Percentiles rank a stretch among this genome's conserved stretches.
These are phyloP conservation scores for Volucella zonaria DNA, from an alignment of 2,888 invertebrate species.

Conservation along the genomic window DNA sequence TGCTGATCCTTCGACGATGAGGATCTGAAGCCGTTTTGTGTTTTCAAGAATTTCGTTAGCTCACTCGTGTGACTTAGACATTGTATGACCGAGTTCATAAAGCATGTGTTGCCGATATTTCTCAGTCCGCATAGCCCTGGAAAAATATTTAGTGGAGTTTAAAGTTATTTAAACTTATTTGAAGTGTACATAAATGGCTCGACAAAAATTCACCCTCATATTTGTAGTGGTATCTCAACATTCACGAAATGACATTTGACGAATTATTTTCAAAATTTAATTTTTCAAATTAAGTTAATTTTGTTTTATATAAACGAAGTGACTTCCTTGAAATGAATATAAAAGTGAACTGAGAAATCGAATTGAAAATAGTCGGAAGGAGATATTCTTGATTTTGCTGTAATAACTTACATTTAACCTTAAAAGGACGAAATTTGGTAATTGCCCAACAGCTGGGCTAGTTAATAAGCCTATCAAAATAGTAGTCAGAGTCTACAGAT, in stretches of 20 bases:
- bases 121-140: constrained; percentile 92
- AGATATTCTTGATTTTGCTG: no score
- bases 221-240: constrained; percentile 52
- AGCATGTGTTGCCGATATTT: constrained; percentile 92
- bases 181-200: not conserved
- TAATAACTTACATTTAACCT: no score
- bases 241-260: constrained; percentile 58
- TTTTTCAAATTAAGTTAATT: constrained; percentile 29
- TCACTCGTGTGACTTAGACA: constrained; percentile 82
- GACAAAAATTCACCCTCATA: constrained; percentile 40
- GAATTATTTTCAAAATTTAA: no score
- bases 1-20: constrained; percentile 82
- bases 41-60: constrained; percentile 81
- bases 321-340: constrained; percentile 10
- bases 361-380: no score
- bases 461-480: no score
- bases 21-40: constrained; percentile 80
- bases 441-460: no score
- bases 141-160: constrained; percentile 56
- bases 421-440: no score
- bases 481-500: no score
- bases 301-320: constrained; percentile 7
- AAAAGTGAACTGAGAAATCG: no score
- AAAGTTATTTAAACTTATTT: not conserved
- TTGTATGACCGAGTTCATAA: constrained; percentile 83